These are phyloP conservation scores for Distichodus sexfasciatus DNA, from an alignment of 2,797 vertebrate genomes.

Conservation along the genomic window DNA sequence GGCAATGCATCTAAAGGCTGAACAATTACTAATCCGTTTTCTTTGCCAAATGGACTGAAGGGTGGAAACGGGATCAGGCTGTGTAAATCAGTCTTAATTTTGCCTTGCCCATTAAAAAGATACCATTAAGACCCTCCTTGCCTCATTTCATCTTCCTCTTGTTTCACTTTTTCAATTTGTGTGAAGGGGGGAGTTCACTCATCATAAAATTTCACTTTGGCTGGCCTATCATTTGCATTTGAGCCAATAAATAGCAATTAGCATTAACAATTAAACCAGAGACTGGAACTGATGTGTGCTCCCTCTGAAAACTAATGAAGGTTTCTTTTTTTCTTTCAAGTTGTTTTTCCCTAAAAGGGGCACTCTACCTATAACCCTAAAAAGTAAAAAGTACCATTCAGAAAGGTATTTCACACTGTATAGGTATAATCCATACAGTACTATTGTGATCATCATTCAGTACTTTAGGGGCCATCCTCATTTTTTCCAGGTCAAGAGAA, in stretches of 20 bases:
- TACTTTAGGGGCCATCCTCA: slow-evolving; percentile 1
- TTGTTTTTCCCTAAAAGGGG: no score
- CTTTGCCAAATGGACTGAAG: slow-evolving; percentile 81
- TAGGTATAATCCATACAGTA: slow-evolving; percentile 26
- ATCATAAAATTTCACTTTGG: slow-evolving; percentile 99
- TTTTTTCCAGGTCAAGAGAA: slow-evolving; percentile 9
- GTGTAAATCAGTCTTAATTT: slow-evolving; percentile 99
- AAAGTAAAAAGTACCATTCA: slow-evolving; percentile 42
- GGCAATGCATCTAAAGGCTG: slow-evolving; percentile 80
- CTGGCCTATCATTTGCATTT: slow-evolving; percentile 99
- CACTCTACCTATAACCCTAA: slow-evolving; percentile 49
- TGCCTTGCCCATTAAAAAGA: slow-evolving; percentile 99
- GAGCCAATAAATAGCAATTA: slow-evolving; percentile 99
- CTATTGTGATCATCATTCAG: slow-evolving; percentile 45
- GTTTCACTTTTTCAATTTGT: slow-evolving; percentile 99
- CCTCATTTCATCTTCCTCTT: slow-evolving; percentile 99
- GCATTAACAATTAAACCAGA: slow-evolving; percentile 99
- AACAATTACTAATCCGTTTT: slow-evolving; percentile 94
- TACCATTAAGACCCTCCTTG: slow-evolving; percentile 98
- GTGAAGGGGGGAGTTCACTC: slow-evolving; percentile 99
- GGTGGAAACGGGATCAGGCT: slow-evolving; percentile 94
- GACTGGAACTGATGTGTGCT: slow-evolving; percentile 99
- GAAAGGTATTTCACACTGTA: slow-evolving; percentile 36
- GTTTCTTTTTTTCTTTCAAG: slow-evolving; percentile 53
- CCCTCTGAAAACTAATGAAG: slow-evolving; percentile 97